Percentiles rank a stretch among this genome's conserved stretches.
These are phyloP conservation scores for Glaucopsyche alexis DNA, from an alignment of 2,888 invertebrate species.

Conservation along the genomic window DNA sequence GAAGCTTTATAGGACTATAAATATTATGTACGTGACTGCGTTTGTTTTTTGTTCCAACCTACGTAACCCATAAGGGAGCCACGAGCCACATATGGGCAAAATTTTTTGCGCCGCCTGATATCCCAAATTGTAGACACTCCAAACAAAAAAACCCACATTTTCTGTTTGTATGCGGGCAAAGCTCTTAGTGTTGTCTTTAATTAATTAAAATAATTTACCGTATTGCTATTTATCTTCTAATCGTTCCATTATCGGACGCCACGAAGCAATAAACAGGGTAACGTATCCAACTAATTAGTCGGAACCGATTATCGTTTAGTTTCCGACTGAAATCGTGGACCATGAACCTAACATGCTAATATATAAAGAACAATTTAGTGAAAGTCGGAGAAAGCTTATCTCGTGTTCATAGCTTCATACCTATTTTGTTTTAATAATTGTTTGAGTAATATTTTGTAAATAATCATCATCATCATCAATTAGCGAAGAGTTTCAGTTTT, in stretches of 20 bases:
- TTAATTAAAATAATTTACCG: neutral
- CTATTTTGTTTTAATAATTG: slow-evolving; percentile 17
- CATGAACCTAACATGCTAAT: slow-evolving; percentile 25
- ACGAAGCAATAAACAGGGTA: slow-evolving; percentile 15
- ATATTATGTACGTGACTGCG: neutral
- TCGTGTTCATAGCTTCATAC: slow-evolving; percentile 7
- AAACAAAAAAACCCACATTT: neutral
- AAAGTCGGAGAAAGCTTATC: slow-evolving; percentile 15
- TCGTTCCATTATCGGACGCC: neutral
- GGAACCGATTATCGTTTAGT: slow-evolving; percentile 2
- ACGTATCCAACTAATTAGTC: slow-evolving; percentile 7
- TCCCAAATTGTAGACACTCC: neutral
- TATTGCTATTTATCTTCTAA: neutral
- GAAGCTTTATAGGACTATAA: neutral
- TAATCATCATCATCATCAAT: neutral
- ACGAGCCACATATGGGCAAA: slow-evolving; percentile 7
- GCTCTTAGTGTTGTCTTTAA: neutral
- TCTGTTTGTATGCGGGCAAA: neutral
- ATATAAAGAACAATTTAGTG: slow-evolving; percentile 28
- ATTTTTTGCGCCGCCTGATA: neutral
- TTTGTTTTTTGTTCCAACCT: neutral
- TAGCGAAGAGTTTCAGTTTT: neutral
- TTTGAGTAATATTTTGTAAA: neutral
- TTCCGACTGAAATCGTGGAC: neutral
- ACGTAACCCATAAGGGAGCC: neutral